A percentile compares a stretch with the other conserved stretches of the same genome.
phyloP scores from a whole-genome alignment of 2,888 invertebrate species.

The Polyommatus icarus region DNA sequence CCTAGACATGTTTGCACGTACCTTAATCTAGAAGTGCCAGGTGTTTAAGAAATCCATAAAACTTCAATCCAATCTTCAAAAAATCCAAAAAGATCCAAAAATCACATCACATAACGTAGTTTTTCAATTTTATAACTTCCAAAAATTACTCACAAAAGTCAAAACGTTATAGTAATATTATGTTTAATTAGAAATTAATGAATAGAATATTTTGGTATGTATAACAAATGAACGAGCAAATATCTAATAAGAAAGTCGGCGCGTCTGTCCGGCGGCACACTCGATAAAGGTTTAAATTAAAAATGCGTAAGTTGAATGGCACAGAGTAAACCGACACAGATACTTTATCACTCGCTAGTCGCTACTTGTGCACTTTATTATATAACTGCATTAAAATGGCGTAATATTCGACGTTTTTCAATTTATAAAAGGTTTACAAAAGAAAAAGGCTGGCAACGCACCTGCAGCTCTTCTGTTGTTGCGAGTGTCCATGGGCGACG shows the following conservation, averaged over 20 bases:
- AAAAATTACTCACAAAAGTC: neutral
- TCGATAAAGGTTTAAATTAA: slow-evolving; percentile 40
- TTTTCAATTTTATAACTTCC: neutral
- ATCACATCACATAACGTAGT: neutral
- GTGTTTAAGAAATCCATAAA: neutral
- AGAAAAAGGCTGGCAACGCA: too few species aligned
- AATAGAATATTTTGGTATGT: neutral
- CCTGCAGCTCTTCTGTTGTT: too few species aligned
- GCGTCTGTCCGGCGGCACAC: slow-evolving; percentile 35
- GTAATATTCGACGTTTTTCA: neutral
- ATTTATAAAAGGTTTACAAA: too few species aligned
- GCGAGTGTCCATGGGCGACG: too few species aligned
- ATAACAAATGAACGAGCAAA: neutral
- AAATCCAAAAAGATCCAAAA: neutral
- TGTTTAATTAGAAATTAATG: neutral
- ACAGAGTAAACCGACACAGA: slow-evolving; percentile 34
- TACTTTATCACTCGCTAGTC: slow-evolving; percentile 9
- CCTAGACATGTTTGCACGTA: neutral
- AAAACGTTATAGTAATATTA: neutral
- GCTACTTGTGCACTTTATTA: neutral
- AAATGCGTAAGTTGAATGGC: slow-evolving; percentile 34
- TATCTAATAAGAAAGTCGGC: slow-evolving; percentile 12
- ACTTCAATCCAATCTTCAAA: neutral
- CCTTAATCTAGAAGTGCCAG: neutral
- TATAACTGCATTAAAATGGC: neutral